Evolutionary conservation across 2,797 vertebrate genomes (phyloP).

Genomic region (Novumbra hubbsi): DNA sequence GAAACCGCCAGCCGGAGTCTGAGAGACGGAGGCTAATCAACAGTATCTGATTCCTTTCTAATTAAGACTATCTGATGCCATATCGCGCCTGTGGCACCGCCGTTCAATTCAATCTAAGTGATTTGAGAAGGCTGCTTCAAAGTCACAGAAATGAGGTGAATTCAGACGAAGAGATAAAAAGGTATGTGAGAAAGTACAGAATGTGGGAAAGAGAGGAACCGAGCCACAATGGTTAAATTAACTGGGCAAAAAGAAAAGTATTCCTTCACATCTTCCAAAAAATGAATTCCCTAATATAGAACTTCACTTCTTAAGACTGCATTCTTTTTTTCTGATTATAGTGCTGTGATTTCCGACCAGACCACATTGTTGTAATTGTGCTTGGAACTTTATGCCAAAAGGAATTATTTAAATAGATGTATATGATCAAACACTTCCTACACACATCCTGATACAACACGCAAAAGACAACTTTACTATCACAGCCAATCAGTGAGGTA

Average conservation of each 20-base stretch:
- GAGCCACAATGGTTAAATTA: not conserved
- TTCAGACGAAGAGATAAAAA: not conserved
- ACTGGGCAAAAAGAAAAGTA: not conserved
- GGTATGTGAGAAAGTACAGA: not conserved
- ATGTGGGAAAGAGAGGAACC: not conserved
- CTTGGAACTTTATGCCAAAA: conserved; percentile 4
- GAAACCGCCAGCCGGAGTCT: too few relatives aligned
- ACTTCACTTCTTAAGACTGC: not conserved
- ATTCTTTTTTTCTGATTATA: not conserved
- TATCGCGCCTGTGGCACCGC: not conserved
- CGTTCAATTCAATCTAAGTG: not conserved
- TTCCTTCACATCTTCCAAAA: conserved; percentile 6
- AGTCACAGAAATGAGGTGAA: not conserved
- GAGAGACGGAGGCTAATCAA: too few relatives aligned
- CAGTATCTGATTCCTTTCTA: too few relatives aligned
- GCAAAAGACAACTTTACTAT: conserved; percentile 6
- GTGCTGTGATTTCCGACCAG: not conserved
- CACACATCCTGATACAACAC: conserved; percentile 5
- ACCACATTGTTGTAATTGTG: not conserved
- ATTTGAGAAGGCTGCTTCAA: not conserved
- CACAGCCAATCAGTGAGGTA: not conserved
- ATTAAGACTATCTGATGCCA: not conserved
- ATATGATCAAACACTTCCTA: conserved; percentile 2
- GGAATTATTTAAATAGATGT: not conserved
- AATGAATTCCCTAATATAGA: not conserved